Base-by-base conservation (phyloP, 35 echinoderm and acorn worm genomes). In the Eucidaris tribuloides region DNA sequence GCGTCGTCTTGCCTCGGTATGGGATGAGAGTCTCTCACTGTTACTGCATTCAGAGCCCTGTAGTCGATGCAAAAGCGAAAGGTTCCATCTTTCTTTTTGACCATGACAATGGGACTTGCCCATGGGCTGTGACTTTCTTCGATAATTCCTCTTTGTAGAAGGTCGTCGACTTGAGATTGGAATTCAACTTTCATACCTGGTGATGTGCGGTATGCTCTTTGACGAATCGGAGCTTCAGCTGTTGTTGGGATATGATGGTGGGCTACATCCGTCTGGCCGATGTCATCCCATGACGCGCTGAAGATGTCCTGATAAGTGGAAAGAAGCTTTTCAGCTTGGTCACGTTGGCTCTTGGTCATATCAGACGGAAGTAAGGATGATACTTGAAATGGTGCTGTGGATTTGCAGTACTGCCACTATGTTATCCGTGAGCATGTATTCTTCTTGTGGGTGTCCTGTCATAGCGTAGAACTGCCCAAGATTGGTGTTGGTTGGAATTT, bases 91-190 rank as follows among this genome's bases (percentile, higher is more conserved):
- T 66, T 66, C 63, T 66, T 66, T 1, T 4, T 66, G 63, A 32
- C 62, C 62, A 66, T 66, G 1, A 66, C 62, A 28, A 66, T 66
- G 62, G 62, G 62, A n/a, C 65, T 44, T 40, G 83, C 66, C 83
- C 83, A 86, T 56, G 65, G 83, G 68, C 66, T 86, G 3, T 57
- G 71, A 42, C 83, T 86, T 60, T 86, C 83, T 62, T 86, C 31
- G 54, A 78, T 86, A 27, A 86, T 68, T 68, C 30, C 63, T 34
- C 63, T 68, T 68, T 37, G 25, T 29, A 68, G 63, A 33, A 68
- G 63, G 63, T 68, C 63, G 34, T 68, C 63, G 25, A 68, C 29
- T 68, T 68, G 63, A 68, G 27, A 68, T 37, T 64, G 25, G 61
- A 66, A 32, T 32, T 68, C 34, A 29, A 7, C 1, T 68, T 34